These are phyloP conservation scores for Phylloscopus trochiloides DNA, from an alignment of 2,113 vertebrate genomes.

Conservation along the genomic window DNA sequence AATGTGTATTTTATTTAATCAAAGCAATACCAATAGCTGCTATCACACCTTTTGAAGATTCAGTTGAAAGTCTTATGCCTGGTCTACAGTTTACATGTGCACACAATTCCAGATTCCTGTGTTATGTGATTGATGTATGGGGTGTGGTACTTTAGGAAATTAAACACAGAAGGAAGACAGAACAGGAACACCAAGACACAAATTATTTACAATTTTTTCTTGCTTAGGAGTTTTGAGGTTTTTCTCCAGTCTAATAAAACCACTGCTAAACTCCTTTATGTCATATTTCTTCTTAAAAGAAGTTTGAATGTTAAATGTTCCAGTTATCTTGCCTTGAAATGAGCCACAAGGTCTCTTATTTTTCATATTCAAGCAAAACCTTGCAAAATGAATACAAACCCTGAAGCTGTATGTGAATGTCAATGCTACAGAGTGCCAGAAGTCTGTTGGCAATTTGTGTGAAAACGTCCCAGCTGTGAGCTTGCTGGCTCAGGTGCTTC, in stretches of 20 bases:
- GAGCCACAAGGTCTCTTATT: neutral
- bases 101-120: neutral
- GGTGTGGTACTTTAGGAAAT: neutral
- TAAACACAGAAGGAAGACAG: neutral
- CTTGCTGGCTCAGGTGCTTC: neutral
- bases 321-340: neutral
- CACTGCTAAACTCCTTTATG: neutral
- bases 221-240: accelerated
- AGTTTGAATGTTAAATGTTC: neutral
- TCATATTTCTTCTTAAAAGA: neutral
- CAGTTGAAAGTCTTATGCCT: neutral
- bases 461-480: neutral
- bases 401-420: neutral
- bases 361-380: neutral
- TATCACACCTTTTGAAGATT: slow-evolving; percentile 4
- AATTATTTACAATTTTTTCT: neutral
- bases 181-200: neutral
- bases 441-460: neutral
- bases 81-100: neutral
- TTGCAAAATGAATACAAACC: neutral
- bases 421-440: neutral
- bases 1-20: slow-evolving; percentile 13
- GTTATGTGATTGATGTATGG: neutral
- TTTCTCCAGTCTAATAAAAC: neutral
- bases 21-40: neutral